Conservation (phyloP, 2,888 invertebrate species). For the Eupithecia insigniata region DNA sequence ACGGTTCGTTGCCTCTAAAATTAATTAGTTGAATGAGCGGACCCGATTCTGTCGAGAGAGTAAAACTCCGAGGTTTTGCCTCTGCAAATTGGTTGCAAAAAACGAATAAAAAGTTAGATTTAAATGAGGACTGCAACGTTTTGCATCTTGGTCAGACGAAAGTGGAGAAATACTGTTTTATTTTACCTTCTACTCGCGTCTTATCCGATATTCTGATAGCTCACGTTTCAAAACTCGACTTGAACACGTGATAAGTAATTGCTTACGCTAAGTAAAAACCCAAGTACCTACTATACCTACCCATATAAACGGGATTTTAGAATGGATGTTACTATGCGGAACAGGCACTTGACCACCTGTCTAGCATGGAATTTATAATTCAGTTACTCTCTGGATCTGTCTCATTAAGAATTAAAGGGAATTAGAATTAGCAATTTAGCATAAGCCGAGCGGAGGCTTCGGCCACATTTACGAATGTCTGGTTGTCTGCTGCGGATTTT, state of each 20-base stretch:
- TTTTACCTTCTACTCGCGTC: conserved; percentile 28
- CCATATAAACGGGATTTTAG: conserved; percentile 22
- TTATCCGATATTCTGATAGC: conserved; percentile 38
- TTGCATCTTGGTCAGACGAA: conserved; percentile 10
- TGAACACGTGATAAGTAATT: conserved; percentile 34
- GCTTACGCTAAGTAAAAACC: conserved; percentile 29
- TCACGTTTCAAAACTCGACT: conserved; percentile 34
- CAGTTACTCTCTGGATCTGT: conserved; percentile 21
- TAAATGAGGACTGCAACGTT: conserved; percentile 8
- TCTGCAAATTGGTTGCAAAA: conserved; percentile 15
- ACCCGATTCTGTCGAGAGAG: conserved; percentile 3
- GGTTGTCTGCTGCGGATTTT: background rate
- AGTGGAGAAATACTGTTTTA: conserved; percentile 27
- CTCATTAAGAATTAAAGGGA: conserved; percentile 30
- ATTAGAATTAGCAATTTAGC: conserved; percentile 21
- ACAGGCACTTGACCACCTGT: conserved; percentile 23
- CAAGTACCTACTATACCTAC: conserved; percentile 17
- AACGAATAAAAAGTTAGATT: background rate
- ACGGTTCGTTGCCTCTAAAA: conserved; percentile 37
- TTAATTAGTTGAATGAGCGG: conserved; percentile 28
- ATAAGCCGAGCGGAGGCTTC: conserved; percentile 17
- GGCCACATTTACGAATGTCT: background rate
- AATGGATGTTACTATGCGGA: conserved; percentile 30
- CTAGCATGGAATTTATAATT: conserved; percentile 20
- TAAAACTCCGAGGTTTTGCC: conserved; percentile 9